Percentiles rank a stretch among this genome's conserved stretches.
phyloP scores from a whole-genome alignment of 1,140 invertebrate species.

The Papilio polytes region DNA sequence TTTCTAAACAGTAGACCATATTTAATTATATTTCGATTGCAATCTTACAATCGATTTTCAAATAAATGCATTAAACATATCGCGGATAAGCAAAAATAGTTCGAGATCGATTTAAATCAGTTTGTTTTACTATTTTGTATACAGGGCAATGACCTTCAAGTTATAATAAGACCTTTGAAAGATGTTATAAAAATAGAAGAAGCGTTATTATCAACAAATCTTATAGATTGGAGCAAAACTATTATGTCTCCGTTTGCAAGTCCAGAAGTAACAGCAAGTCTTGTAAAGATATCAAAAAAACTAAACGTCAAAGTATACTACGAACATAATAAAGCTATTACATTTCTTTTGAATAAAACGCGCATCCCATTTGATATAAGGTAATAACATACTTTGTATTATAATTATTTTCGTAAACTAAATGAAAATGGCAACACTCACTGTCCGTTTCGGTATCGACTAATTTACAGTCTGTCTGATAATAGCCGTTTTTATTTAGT shows the following conservation, averaged over 20 bases:
- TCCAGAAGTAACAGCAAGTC: slow-evolving; percentile 42
- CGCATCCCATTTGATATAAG: slow-evolving; percentile 41
- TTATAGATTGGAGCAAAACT: slow-evolving; percentile 51
- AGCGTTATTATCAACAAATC: slow-evolving; percentile 45
- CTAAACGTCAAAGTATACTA: slow-evolving; percentile 39
- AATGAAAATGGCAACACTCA: no score
- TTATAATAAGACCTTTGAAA: slow-evolving; percentile 51
- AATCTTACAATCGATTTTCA: not conserved
- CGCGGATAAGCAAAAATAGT: not conserved
- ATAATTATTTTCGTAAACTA: no score
- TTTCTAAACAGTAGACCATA: not conserved
- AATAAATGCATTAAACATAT: no score
- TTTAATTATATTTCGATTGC: not conserved
- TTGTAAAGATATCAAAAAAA: slow-evolving; percentile 40
- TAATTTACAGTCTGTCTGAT: no score
- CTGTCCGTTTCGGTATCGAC: no score
- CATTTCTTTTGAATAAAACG: slow-evolving; percentile 45
- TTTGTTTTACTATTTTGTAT: slow-evolving; percentile 37
- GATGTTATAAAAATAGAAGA: slow-evolving; percentile 47
- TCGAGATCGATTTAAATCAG: not conserved
- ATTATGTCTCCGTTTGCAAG: slow-evolving; percentile 45
- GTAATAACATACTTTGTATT: slow-evolving; percentile 23
- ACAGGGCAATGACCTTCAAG: slow-evolving; percentile 45
- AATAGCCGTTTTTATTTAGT: no score
- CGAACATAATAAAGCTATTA: slow-evolving; percentile 44